Evolutionary conservation across 2,888 invertebrate genomes (phyloP), one percentile per base, ranked within the genome.

Genomic region (Bhutanitis thaidina): DNA sequence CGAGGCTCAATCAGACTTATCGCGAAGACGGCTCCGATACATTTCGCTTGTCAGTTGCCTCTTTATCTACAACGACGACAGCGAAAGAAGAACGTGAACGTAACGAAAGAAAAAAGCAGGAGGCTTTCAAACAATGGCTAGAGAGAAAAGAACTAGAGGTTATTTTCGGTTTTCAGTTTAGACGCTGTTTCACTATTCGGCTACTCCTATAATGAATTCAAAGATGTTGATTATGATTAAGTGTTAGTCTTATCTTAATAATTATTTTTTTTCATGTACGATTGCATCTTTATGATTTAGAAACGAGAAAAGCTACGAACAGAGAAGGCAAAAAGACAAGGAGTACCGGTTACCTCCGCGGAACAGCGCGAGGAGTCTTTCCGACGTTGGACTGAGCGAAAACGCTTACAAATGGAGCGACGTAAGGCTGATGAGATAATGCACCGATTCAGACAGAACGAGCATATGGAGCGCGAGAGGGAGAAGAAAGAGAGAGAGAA

Each of bases 351-450:
- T 4, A 79, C 77, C 1, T 74, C 83, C 0, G 62, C 78, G 2
- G 82, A 90, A 61, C 83, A 90, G 58, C 86, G 91, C 1, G 87
- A 89, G 44, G 84, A 84, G 58, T 84, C 86, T 0, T 91, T 78
- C 58, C 80, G 80, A 3, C 81, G 77, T 29, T 93, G 93, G 93
- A 61, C 92, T 44, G 84, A 88, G 49, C 76, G 77, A 9, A 92
- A 92, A 60, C 77, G 83, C n/a, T 52, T 62, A 16, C 81, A 86
- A 59, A 64, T 55, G 7, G 87, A 87, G 61, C 69, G 78, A 1
- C 76, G 77, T 5, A 77, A 80, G 25, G 87, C 86, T 0, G 85
- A 89, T 0, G 79, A 81, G 20, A 84, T 88, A 49, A 74, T 87
- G 79, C 74, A 76, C 1, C 74, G 71, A 56, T 83, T 72, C 50